Percentiles rank a stretch among this genome's conserved stretches.
These are phyloP conservation scores for Telmatochromis sp. DNA, from an alignment of 2,113 vertebrate species.

Conservation along the genomic window DNA sequence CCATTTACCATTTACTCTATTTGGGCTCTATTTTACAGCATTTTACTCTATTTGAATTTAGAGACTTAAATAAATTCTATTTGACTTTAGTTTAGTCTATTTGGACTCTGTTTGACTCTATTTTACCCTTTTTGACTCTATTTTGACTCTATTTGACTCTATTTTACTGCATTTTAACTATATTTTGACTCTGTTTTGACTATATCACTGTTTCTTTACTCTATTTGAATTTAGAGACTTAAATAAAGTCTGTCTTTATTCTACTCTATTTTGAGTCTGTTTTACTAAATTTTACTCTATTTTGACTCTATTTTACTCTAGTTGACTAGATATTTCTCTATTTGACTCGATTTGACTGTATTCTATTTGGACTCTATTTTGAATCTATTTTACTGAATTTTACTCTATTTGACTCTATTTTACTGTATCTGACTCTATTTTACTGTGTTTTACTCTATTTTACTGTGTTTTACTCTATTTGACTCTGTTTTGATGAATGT, in stretches of 20 bases:
- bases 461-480: background rate
- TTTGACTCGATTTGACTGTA: background rate
- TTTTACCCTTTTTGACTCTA: too few relatives aligned
- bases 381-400: background rate
- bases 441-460: too few relatives aligned
- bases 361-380: background rate
- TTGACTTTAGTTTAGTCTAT: fast-evolving
- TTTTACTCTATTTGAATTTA: background rate
- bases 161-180: background rate
- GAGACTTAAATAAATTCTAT: background rate
- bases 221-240: background rate
- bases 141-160: too few relatives aligned
- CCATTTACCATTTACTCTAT: too few relatives aligned
- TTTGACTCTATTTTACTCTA: background rate
- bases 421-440: fast-evolving
- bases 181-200: background rate
- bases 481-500: background rate
- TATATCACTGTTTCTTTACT: background rate
- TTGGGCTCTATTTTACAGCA: background rate
- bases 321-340: fast-evolving
- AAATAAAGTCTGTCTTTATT: background rate
- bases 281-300: background rate
- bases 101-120: fast-evolving
- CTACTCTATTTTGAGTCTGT: background rate
- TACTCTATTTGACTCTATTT: background rate